A percentile compares a stretch with the other conserved stretches of the same genome.
Evolutionary conservation across 2,888 invertebrate genomes (phyloP).

Genomic region (Steinernema carpocapsae): DNA sequence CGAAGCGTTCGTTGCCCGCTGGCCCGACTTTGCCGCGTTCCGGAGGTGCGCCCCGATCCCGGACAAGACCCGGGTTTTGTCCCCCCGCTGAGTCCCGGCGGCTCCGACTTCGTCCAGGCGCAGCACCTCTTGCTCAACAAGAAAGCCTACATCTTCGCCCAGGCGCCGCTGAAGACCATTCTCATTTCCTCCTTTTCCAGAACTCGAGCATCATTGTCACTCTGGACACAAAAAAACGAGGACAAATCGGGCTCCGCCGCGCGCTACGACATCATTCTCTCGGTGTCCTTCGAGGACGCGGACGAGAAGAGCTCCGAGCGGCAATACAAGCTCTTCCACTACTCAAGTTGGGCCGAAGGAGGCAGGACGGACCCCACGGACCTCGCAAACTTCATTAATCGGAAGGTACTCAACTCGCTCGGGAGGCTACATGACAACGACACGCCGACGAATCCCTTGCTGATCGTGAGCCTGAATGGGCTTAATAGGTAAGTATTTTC

Average conservation of each 20-base stretch:
- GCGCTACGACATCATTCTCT: background rate
- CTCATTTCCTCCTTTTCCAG: background rate
- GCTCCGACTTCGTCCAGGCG: background rate
- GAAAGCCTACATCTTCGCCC: background rate
- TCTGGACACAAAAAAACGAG: background rate
- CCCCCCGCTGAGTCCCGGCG: background rate
- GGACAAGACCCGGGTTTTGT: background rate
- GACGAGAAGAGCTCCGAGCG: constrained; percentile 2
- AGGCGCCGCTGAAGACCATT: background rate
- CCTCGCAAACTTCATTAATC: background rate
- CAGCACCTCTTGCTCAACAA: background rate
- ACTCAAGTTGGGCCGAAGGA: background rate
- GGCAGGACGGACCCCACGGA: background rate
- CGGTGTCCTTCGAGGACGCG: background rate
- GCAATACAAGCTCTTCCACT: background rate
- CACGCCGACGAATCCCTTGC: background rate
- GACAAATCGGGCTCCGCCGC: constrained; percentile 6
- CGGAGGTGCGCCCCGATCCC: background rate
- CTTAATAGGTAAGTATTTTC: background rate
- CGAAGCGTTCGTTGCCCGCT: constrained; percentile 12
- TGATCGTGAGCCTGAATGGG: background rate
- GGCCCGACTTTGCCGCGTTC: background rate
- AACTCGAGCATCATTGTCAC: background rate
- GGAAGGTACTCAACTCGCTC: background rate
- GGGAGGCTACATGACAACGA: no score